Evolutionary conservation across 1,140 invertebrate species (phyloP).

Genomic region (Drosophila burlai): DNA sequence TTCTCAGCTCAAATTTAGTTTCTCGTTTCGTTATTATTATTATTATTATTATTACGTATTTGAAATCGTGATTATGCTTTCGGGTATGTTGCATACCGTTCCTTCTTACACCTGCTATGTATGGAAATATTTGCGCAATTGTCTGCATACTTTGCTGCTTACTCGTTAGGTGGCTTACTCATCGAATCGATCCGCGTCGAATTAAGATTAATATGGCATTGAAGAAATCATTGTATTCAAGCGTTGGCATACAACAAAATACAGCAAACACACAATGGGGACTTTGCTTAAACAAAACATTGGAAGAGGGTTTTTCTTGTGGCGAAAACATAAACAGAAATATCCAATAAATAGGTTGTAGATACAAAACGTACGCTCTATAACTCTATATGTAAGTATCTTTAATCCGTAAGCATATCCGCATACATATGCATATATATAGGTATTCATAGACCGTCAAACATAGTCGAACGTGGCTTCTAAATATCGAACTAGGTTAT

Average conservation of each 20-base stretch:
- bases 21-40: slow-evolving; percentile 20
- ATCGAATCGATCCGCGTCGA: slow-evolving; percentile 26
- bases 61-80: slow-evolving; percentile 84
- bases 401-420: slow-evolving; percentile 51
- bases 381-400: slow-evolving; percentile 53
- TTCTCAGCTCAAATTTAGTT: slow-evolving; percentile 36
- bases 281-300: slow-evolving; percentile 56
- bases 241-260: slow-evolving; percentile 69
- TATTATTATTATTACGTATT: slow-evolving; percentile 80
- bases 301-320: slow-evolving; percentile 59
- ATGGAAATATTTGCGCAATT: slow-evolving; percentile 72
- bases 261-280: slow-evolving; percentile 52
- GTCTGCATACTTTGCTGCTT: slow-evolving; percentile 29
- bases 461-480: slow-evolving; percentile 70
- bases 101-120: slow-evolving; percentile 57
- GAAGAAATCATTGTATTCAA: slow-evolving; percentile 73
- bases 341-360: slow-evolving; percentile 73
- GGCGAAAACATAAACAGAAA: slow-evolving; percentile 68
- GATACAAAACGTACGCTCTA: slow-evolving; percentile 61
- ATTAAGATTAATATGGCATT: slow-evolving; percentile 83
- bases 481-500: slow-evolving; percentile 57
- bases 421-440: slow-evolving; percentile 18
- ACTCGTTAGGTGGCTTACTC: slow-evolving; percentile 35
- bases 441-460: slow-evolving; percentile 55
- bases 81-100: slow-evolving; percentile 81